These are phyloP conservation scores for Sphenopsis melanotis DNA, from an alignment of 2,797 vertebrate genomes.

Conservation along the genomic window DNA sequence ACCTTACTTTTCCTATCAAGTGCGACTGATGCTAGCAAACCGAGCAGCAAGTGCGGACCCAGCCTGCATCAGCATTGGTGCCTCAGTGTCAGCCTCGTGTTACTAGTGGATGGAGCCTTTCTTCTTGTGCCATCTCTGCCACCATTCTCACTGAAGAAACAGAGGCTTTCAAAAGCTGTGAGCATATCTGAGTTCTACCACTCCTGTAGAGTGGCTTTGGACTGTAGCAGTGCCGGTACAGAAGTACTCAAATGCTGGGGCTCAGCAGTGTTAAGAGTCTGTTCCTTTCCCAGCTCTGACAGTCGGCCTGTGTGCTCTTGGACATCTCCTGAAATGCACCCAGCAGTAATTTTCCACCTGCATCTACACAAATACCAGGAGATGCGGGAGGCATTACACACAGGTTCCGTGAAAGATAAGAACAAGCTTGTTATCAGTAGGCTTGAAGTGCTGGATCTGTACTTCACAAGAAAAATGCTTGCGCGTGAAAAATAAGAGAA, in stretches of 20 bases:
- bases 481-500: not conserved
- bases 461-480: not conserved
- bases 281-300: not conserved
- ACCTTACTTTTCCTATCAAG: not conserved
- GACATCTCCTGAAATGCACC: not conserved
- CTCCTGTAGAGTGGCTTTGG: not conserved
- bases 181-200: not conserved
- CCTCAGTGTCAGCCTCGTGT: fast-evolving
- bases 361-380: not conserved
- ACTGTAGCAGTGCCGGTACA: not conserved
- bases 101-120: not conserved
- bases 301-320: not conserved
- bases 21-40: not conserved
- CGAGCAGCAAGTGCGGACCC: not conserved
- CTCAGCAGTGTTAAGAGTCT: not conserved
- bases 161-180: not conserved
- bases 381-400: not conserved
- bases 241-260: not conserved
- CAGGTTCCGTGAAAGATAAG: not conserved
- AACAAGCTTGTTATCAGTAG: not conserved
- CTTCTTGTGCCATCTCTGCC: fast-evolving
- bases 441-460: not conserved
- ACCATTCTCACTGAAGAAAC: not conserved
- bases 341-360: slow-evolving; percentile 57
- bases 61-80: not conserved